A percentile compares a stretch with the other conserved stretches of the same genome.
Evolutionary conservation across 2,113 vertebrate genomes (phyloP).

Genomic region (Colossoma macropomum): DNA sequence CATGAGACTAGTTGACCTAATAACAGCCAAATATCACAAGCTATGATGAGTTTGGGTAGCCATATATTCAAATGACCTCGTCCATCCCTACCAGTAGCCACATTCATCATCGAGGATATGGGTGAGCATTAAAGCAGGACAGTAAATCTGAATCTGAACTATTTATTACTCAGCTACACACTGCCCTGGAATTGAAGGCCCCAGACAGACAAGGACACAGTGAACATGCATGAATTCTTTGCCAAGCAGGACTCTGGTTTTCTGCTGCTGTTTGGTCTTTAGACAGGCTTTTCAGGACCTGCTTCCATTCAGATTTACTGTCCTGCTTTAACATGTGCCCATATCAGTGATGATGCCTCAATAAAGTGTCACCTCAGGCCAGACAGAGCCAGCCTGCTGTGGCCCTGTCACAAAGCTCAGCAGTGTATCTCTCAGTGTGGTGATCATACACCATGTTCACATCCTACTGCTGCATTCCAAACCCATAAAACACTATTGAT

Average conservation of each 20-base stretch:
- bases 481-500: slow-evolving; percentile 17
- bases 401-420: background rate
- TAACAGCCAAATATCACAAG: too few species aligned
- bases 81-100: too few species aligned
- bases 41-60: too few species aligned
- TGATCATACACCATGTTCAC: background rate
- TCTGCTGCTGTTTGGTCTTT: background rate
- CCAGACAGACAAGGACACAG: too few species aligned
- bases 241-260: too few species aligned
- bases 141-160: background rate
- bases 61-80: too few species aligned
- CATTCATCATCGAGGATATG: too few species aligned
- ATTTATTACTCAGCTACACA: background rate
- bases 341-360: background rate
- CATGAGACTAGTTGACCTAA: too few species aligned
- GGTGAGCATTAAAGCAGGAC: background rate
- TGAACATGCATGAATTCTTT: too few species aligned
- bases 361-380: slow-evolving; percentile 5
- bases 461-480: background rate
- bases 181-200: too few species aligned
- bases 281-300: background rate
- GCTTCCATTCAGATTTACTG: background rate
- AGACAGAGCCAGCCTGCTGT: slow-evolving; percentile 4
- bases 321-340: background rate
- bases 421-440: background rate